These are phyloP conservation scores for Hippoglossus stenolepis DNA, from an alignment of 2,113 vertebrate genomes.

Conservation along the genomic window DNA sequence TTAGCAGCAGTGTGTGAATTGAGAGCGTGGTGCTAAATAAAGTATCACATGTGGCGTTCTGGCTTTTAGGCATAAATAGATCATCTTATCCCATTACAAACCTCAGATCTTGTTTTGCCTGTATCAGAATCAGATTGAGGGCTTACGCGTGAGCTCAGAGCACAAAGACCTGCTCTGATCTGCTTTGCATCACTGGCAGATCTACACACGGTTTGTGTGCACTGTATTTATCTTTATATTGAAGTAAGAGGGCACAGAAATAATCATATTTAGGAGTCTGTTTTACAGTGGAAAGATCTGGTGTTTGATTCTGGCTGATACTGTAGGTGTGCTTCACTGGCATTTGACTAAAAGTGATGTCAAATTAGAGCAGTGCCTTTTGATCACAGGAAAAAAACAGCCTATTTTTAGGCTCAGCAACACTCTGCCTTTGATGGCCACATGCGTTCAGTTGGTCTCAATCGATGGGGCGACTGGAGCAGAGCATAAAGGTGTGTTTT, in stretches of 20 bases:
- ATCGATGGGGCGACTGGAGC: neutral
- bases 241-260: conserved; percentile 14
- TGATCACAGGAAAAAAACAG: neutral
- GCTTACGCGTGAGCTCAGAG: neutral
- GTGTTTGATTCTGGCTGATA: neutral
- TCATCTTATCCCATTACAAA: conserved; percentile 38
- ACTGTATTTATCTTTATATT: neutral
- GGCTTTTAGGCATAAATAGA: conserved; percentile 39
- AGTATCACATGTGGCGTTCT: conserved; percentile 21
- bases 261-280: conserved; percentile 5
- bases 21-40: conserved; percentile 2
- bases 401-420: conserved; percentile 4
- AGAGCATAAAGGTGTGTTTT: neutral
- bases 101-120: conserved; percentile 11
- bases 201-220: neutral
- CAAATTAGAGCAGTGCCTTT: neutral
- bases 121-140: conserved; percentile 29
- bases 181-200: conserved; percentile 20
- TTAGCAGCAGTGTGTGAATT: neutral
- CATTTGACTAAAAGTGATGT: neutral
- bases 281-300: neutral
- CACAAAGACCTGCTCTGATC: conserved; percentile 21
- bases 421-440: neutral
- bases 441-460: neutral
- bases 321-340: neutral